Percentiles rank a stretch among this genome's conserved stretches.
Conservation (phyloP, 2,113 vertebrate genomes). For the Sus scrofa region T2T-Sscrofa CM000826.6:31938001-31938500, state of each 20-base stretch:
- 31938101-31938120: slow-evolving; percentile 90
- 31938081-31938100: slow-evolving; percentile 91
- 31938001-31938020: slow-evolving; percentile 73
- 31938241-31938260: slow-evolving; percentile 79
- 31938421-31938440: slow-evolving; percentile 33
- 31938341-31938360: slow-evolving; percentile 66
- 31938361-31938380: slow-evolving; percentile 65
- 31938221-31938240: slow-evolving; percentile 90
- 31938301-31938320: slow-evolving; percentile 75
- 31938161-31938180: slow-evolving; percentile 88
- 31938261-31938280: slow-evolving; percentile 76
- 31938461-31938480: slow-evolving; percentile 46
- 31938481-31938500: slow-evolving; percentile 14
- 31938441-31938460: slow-evolving; percentile 55
- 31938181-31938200: slow-evolving; percentile 85
- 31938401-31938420: slow-evolving; percentile 62
- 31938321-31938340: slow-evolving; percentile 78
- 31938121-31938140: slow-evolving; percentile 89
- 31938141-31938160: slow-evolving; percentile 92
- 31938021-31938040: slow-evolving; percentile 83
- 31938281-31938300: slow-evolving; percentile 75
- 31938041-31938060: slow-evolving; percentile 92
- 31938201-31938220: slow-evolving; percentile 89
- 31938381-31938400: slow-evolving; percentile 61
- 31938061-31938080: slow-evolving; percentile 90